Base-by-base conservation (phyloP, 1,140 invertebrate genomes). In the Ptiloglossa arizonensis region DNA sequence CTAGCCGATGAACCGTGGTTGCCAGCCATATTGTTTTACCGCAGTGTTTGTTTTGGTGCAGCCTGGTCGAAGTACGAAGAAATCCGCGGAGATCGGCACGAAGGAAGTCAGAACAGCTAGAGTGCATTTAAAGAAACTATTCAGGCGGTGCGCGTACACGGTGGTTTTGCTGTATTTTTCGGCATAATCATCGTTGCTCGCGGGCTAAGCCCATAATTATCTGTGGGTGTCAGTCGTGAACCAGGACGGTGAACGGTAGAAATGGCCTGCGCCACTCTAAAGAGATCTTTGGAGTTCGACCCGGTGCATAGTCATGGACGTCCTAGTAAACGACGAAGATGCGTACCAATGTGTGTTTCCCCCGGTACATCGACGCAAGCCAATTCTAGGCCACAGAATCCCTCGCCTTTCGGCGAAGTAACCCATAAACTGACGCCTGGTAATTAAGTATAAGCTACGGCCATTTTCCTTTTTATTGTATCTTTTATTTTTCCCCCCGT, bases 261-360 rank as follows among this genome's bases (percentile, higher is more conserved):
- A 94, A 98, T 98, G 98, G 98, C 98, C 94, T 98, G 98, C 94
- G 97, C 97, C 92, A 98, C 97, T 87, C 94, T 98, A 74, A 99
- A 98, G 94, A 95, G 97, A 91, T 96, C 96, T 89, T 94, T 98
- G 88, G 97, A 99, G 92, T 98, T 98, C 95, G 97, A 98, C 93
- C 96, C 97, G 41, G 95, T 98, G 74, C 94, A 96, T 86, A 95
- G 93, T 91, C 94, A 96, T 85, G 95, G 96, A 87, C 93, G 96
- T 80, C 96, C 97, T 35, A 95, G 95, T 71, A 98, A 98, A 93
- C 94, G 97, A 91, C 94, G 97, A 92, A 95, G 97, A 94, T 98
- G 97, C 93, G 95, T 95, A 88, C 97, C 97, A 67, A 96, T 97
- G 93, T 95, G 94, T 89, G 95, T 95, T 79, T 95, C 96, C 60